Percentiles rank a stretch among this genome's conserved stretches.
Evolutionary conservation across 2,797 vertebrate genomes (phyloP).

Genomic region (Schizothorax lantsangensis): DNA sequence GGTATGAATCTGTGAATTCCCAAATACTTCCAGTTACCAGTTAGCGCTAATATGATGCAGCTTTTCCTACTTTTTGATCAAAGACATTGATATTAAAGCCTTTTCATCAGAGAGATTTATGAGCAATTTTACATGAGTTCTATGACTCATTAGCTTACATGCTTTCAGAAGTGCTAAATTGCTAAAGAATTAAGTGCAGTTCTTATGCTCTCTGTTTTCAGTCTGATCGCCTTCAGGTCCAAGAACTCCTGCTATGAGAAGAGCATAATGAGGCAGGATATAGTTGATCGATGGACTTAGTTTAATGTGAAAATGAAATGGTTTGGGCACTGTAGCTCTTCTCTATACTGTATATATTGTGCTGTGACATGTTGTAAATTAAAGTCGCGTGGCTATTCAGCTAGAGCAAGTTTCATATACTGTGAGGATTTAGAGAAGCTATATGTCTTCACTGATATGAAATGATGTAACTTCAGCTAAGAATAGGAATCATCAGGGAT

Average conservation of each 20-base stretch:
- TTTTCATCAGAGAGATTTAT: constrained; percentile 85
- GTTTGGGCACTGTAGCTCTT: constrained; percentile 21
- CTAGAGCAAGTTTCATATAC: constrained; percentile 16
- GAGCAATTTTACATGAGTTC: constrained; percentile 83
- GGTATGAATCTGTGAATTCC: not conserved
- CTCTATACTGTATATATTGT: constrained; percentile 4
- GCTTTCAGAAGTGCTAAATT: constrained; percentile 88
- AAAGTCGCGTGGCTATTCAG: not conserved
- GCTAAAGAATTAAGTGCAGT: constrained; percentile 89
- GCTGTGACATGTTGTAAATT: constrained; percentile 39
- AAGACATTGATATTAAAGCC: constrained; percentile 67
- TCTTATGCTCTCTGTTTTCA: constrained; percentile 84
- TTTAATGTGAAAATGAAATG: constrained; percentile 57
- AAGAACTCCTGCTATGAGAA: constrained; percentile 47
- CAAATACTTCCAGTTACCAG: not conserved
- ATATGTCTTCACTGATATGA: not conserved
- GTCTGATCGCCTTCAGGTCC: constrained; percentile 51
- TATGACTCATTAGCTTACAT: constrained; percentile 91
- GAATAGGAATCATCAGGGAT: not conserved
- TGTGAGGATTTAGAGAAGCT: constrained; percentile 9
- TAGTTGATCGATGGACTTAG: constrained; percentile 57
- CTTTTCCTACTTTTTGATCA: constrained; percentile 32
- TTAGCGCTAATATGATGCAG: constrained; percentile 24
- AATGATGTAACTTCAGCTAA: not conserved
- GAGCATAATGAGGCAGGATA: constrained; percentile 60